Base-by-base conservation (phyloP, 2,113 vertebrate genomes). In the Hyperopisus bebe region DNA sequence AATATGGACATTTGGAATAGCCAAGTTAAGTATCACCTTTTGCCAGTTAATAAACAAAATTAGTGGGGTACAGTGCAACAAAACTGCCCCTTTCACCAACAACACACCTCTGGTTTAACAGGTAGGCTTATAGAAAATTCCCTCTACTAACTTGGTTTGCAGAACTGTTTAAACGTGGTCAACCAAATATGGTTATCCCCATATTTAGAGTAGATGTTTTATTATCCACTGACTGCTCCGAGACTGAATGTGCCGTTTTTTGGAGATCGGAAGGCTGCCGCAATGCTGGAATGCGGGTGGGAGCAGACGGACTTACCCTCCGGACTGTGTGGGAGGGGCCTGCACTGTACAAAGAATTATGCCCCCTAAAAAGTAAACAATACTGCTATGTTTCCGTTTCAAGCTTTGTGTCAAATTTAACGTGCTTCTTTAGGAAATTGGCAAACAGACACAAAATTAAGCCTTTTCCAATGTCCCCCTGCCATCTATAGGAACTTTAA, bases 331-430 rank as follows among this genome's bases (percentile, higher is more conserved):
- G 70, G 84, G 58, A 80, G 62, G 15, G 74, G 5, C 17, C 84
- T 70, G 62, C 46, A 55, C 84, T 42, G 44, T 19, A 27, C 55
- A 51, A 77, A 87, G 89, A 90, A 90, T 74, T 86, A 27, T 19
- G n/a, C 85, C 85, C 48, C 85, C 48, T 11, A 53, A 7, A 87
- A 62, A 21, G 80, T 44, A 89, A 55, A 89, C 89, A 85, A 84
- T 89, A 86, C 21, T n/a, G 51, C 83, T 86, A 24, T 85, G 80
- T 89, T 89, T 87, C 50, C 58, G 27, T 86, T 86, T 31, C 27
- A 42, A 31, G n/a, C 19, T 9, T n/a, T 9, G 19, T 51, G 48
- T 27, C 48, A 89, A 89, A 89, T 80, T 51, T 42, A 21, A 39
- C 27, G 11, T 19, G n/a, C 17, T 42, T 82, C 77, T 47, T 51